Conservation (phyloP, 2,888 invertebrate species). For the Eubasilissa splendida region DNA sequence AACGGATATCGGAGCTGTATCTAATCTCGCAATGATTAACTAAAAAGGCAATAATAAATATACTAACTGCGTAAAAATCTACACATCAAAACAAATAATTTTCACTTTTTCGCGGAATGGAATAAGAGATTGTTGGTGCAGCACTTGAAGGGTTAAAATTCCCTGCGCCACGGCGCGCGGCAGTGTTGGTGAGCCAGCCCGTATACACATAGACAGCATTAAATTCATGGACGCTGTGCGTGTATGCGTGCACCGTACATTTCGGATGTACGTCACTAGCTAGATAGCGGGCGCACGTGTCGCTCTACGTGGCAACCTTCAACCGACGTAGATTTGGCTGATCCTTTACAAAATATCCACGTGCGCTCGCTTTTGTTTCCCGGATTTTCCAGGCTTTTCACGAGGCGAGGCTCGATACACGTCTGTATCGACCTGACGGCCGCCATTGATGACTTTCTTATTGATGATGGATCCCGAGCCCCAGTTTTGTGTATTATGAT, state of each 20-base stretch:
- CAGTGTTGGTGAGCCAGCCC: constrained; percentile 11
- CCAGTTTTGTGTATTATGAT: constrained; percentile 6
- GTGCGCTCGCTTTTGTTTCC: constrained; percentile 33
- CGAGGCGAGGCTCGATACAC: constrained; percentile 10
- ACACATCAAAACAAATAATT: no score
- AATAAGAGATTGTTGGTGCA: not conserved
- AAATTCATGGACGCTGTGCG: not conserved
- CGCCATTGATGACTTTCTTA: constrained; percentile 36
- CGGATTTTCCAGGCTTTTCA: constrained; percentile 33
- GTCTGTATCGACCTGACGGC: constrained; percentile 27
- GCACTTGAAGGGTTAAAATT: constrained; percentile 33
- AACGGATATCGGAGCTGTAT: no score
- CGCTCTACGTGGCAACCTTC: constrained; percentile 38
- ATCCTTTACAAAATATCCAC: constrained; percentile 18
- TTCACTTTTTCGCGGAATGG: no score
- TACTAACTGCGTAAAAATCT: no score
- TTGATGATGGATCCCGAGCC: constrained; percentile 13
- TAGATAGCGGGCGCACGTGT: constrained; percentile 38
- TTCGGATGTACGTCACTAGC: constrained; percentile 34
- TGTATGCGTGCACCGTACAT: constrained; percentile 38
- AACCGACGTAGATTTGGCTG: constrained; percentile 24
- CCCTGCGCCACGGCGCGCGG: not conserved
- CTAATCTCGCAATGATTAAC: no score
- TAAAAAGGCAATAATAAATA: no score
- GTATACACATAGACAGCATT: not conserved